Conservation (phyloP, 2,888 invertebrate species). For the Aphrophora alni region DNA sequence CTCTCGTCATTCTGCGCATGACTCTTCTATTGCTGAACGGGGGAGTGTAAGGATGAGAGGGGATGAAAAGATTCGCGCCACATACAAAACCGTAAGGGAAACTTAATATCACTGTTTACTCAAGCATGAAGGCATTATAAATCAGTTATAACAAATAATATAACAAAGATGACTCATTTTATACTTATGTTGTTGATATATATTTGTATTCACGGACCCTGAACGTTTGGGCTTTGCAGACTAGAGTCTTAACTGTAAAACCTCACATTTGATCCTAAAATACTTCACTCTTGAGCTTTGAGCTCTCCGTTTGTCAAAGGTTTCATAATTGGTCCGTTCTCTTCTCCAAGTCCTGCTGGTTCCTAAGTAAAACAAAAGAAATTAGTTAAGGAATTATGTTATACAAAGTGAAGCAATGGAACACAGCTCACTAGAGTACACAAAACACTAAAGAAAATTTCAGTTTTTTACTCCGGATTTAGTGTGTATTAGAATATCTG, state of each 20-base stretch:
- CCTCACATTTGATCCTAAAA: background rate
- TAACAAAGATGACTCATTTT: background rate
- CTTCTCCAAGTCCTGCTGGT: background rate
- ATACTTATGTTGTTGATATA: background rate
- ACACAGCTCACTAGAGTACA: too few species aligned
- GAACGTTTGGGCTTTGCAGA: slow-evolving; percentile 3
- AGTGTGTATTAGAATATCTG: too few species aligned
- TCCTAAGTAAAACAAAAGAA: background rate
- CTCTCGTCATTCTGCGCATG: too few species aligned
- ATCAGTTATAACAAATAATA: background rate
- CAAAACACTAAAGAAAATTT: too few species aligned
- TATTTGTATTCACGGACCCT: background rate
- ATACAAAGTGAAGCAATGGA: too few species aligned
- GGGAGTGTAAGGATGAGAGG: too few species aligned
- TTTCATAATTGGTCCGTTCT: slow-evolving; percentile 12
- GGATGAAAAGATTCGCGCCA: too few species aligned
- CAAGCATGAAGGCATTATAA: background rate
- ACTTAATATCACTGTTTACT: too few species aligned
- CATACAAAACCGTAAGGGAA: too few species aligned
- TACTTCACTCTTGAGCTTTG: slow-evolving; percentile 37
- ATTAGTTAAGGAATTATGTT: background rate
- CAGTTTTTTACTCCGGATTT: too few species aligned
- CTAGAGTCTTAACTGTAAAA: background rate
- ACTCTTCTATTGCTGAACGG: too few species aligned
- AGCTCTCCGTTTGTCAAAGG: slow-evolving; percentile 39